These are phyloP conservation scores for Erynnis tages DNA, from an alignment of 2,888 invertebrate genomes.

Conservation along the genomic window DNA sequence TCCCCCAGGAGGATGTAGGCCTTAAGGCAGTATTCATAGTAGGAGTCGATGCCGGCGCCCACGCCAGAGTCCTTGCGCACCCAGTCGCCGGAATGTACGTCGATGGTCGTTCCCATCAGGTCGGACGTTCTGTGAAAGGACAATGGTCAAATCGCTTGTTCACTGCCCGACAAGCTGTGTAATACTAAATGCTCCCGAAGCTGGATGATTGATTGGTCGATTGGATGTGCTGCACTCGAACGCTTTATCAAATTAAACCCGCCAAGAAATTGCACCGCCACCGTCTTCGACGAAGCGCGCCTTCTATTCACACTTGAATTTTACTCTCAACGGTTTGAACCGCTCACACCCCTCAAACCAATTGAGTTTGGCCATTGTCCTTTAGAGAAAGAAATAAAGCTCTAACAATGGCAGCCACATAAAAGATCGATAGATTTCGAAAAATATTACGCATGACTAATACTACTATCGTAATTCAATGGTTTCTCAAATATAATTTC, in stretches of 20 bases:
- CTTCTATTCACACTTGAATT: too few species aligned
- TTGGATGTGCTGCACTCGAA: too few species aligned
- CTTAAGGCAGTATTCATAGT: slow-evolving; percentile 99
- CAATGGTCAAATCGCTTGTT: slow-evolving; percentile 18
- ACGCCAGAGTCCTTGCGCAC: slow-evolving; percentile 97
- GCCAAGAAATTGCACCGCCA: background rate
- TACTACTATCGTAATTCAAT: background rate
- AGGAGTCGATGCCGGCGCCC: slow-evolving; percentile 99
- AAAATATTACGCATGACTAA: background rate
- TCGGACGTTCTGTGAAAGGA: slow-evolving; percentile 82
- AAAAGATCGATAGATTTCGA: slow-evolving; percentile 9
- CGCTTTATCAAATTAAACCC: background rate
- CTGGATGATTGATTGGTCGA: too few species aligned
- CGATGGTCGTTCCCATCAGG: slow-evolving; percentile 98
- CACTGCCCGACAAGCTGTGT: background rate
- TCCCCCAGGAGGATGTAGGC: slow-evolving; percentile 97
- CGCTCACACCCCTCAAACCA: too few species aligned
- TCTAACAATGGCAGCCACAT: slow-evolving; percentile 9
- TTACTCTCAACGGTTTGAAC: too few species aligned
- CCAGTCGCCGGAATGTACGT: slow-evolving; percentile 99
- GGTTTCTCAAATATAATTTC: background rate
- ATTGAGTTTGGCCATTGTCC: slow-evolving; percentile 18
- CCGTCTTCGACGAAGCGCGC: too few species aligned
- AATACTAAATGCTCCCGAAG: slow-evolving; percentile 2
- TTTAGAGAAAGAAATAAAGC: slow-evolving; percentile 6